Base-by-base conservation (phyloP, 2,888 invertebrate genomes). In the Scaptomyza tumidula region DNA sequence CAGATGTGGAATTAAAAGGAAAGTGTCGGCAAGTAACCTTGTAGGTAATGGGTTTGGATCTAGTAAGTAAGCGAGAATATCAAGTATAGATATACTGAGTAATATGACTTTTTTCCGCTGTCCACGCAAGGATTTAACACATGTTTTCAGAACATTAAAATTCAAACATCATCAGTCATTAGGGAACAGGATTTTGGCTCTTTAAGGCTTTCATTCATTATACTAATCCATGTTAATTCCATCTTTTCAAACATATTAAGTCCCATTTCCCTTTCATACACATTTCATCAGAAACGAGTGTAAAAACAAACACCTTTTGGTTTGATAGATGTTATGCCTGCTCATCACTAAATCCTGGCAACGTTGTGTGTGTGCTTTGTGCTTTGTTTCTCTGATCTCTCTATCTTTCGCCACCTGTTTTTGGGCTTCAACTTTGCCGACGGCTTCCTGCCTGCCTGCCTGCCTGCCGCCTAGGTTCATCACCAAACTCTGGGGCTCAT, bases 401-500 rank as follows among this genome's bases (percentile, higher is more conserved):
- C 33, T 33, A 5, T 35, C 1, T 35, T 10, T 16, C 41, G 11
- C 19, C 35, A 50, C 35, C 35, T 35, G 50, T 11, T 50, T 50
- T 3, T 9, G 33, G 31, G 1, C 16, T 48, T 6, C 7, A 19
- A 7, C 4, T 33, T 1, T 19, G 6, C 4, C n/a, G 3, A n/a
- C 50, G n/a, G 19, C 19, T 9, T 0, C 7, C 29, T 29, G 29
- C 7, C 7, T n/a, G n/a, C n/a, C n/a, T n/a, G n/a, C 33, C 19
- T 9, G 7, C 7, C 29, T 29, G 29, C 7, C 7, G 29, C 29
- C 31, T 16, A 14, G 41, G 31, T 16, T 43, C 29, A 61, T 27
- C 46, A 13, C 14, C n/a, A 37, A 50, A 24, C 50, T 60, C 35
- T 39, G 49, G 60, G 63, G 54, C 78, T 80, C 71, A 83, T 86